A percentile compares a stretch with the other conserved stretches of the same genome.
These are phyloP conservation scores for Calliscelio sp. DNA, from an alignment of 2,888 invertebrate genomes.

Conservation along the genomic window DNA sequence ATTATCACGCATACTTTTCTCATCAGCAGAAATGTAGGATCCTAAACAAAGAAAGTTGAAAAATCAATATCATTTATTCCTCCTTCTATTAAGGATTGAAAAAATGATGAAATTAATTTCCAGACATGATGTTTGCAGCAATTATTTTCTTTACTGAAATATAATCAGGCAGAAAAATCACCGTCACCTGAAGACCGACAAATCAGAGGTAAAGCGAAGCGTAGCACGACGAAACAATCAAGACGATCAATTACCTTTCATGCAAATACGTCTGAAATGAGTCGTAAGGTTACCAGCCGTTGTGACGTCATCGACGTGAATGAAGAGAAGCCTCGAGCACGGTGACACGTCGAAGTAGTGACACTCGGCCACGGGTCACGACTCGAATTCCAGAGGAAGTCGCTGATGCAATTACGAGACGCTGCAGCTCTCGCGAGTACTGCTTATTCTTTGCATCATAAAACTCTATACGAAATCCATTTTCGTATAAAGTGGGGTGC, in stretches of 20 bases:
- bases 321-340: conserved; percentile 67
- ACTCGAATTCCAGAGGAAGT: conserved; percentile 72
- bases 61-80: too few relatives aligned
- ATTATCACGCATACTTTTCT: too few relatives aligned
- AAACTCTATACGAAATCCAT: conserved; percentile 38
- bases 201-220: conserved; percentile 20
- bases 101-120: too few relatives aligned
- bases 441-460: too few relatives aligned
- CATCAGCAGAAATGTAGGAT: too few relatives aligned
- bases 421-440: conserved; percentile 31
- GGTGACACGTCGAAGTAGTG: too few relatives aligned
- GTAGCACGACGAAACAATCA: conserved; percentile 28
- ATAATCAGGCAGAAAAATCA: too few relatives aligned
- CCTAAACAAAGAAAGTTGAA: too few relatives aligned
- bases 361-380: conserved; percentile 57
- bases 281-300: conserved; percentile 76
- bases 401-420: conserved; percentile 69
- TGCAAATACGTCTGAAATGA: conserved; percentile 78
- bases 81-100: too few relatives aligned
- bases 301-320: conserved; percentile 77
- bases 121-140: too few relatives aligned
- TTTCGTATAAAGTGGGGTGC: conserved; percentile 23
- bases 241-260: conserved; percentile 79
- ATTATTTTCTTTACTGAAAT: too few relatives aligned
- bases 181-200: too few relatives aligned